Evolutionary conservation across 2,113 vertebrate genomes (phyloP), one percentile per base, ranked within the genome.

Genomic region (Esox niger): DNA sequence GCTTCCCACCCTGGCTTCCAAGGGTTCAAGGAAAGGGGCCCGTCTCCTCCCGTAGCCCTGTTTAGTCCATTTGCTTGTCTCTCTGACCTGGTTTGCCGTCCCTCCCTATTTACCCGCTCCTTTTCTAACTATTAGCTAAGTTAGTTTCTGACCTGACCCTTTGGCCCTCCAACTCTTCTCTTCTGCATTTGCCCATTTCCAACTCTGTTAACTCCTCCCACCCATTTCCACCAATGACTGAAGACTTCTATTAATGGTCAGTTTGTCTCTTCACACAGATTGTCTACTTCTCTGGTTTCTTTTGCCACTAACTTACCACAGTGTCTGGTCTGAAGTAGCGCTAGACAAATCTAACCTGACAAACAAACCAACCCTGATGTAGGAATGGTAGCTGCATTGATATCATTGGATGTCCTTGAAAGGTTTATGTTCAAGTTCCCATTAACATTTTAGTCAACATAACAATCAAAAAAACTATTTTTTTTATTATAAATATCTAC

Each of bases 31-130:
- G 21, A 26, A 25, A 13, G 15, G 49, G 27, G 7, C 20, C 43
- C 29, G 10, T 9, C 35, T 43, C 17, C 38, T n/a, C 38, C 38
- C 13, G 13, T 10, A 15, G 38, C 38, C 38, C 13, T 15, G 38
- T 43, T 43, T 4, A 26, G 52, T 73, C 70, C 33, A 52, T 77
- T 54, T 66, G 64, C 26, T 29, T 27, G 56, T 29, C 5, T 58
- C 13, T 58, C 47, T 58, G 30, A 58, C 56, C 27, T 17, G 13
- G 1, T 20, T 11, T 58, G 25, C 27, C 56, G 20, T 58, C 27
- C 25, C 26, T 27, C 15, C 20, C 27, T 58, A 13, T 29, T 26
- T 29, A 10, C 56, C 1, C 26, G 9, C 56, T 29, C 30, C 20
- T 26, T 58, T 27, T 29, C 27, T 58, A 58, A 30, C 15, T 26